Conservation (phyloP, 2,113 vertebrate species). For the Poeciliopsis occidentalis region DNA sequence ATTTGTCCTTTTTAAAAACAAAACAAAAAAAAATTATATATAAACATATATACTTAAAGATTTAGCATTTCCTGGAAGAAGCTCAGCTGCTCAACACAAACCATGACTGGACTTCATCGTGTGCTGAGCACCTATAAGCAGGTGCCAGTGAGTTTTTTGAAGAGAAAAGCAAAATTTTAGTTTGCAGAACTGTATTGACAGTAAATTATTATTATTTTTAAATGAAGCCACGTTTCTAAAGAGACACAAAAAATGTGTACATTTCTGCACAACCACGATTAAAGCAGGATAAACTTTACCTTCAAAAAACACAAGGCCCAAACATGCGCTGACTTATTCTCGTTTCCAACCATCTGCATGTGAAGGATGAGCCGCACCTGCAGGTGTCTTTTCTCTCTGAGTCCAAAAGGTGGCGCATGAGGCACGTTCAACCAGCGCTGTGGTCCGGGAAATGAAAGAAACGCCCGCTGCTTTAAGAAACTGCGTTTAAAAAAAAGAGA, state of each 20-base stretch:
- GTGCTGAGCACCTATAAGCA: too few relatives aligned
- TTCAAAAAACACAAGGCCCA: too few relatives aligned
- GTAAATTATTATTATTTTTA: too few relatives aligned
- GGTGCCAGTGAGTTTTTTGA: too few relatives aligned
- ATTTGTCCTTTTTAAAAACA: constrained; percentile 33
- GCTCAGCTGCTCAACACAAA: constrained; percentile 27
- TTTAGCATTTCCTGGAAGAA: constrained; percentile 14
- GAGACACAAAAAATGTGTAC: background rate
- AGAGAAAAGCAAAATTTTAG: background rate
- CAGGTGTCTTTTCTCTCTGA: constrained; percentile 21
- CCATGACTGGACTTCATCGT: too few relatives aligned
- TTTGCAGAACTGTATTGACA: background rate
- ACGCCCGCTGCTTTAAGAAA: constrained; percentile 22
- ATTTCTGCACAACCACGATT: background rate
- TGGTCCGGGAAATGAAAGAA: constrained; percentile 11
- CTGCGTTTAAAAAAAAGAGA: constrained; percentile 7
- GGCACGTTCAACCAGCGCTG: constrained; percentile 58
- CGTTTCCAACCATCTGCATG: background rate
- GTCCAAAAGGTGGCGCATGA: constrained; percentile 81
- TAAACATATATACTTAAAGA: background rate
- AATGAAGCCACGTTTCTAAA: background rate
- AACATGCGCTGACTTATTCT: background rate
- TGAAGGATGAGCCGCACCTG: background rate
- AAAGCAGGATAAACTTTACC: too few relatives aligned
- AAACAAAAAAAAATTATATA: background rate